These are phyloP conservation scores for Tetheella fluctuosa DNA, from an alignment of 2,888 invertebrate genomes.

Conservation along the genomic window DNA sequence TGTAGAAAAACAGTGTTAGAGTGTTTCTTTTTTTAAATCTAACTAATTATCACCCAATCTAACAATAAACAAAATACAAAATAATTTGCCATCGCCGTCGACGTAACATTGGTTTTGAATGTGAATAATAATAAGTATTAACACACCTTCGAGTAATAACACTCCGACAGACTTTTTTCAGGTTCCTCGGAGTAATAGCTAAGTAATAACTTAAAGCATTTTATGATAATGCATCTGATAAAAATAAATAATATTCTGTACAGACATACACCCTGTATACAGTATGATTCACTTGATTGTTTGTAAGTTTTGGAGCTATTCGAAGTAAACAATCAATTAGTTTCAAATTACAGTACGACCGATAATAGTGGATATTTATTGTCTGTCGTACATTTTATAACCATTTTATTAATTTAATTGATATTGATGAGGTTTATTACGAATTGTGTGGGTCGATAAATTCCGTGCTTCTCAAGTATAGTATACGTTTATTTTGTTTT, in stretches of 20 bases:
- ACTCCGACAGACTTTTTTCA: too few species aligned
- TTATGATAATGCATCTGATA: not conserved
- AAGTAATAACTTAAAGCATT: too few species aligned
- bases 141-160: too few species aligned
- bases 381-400: conserved; percentile 76
- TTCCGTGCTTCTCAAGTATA: conserved; percentile 50
- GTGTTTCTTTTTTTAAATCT: not conserved
- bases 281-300: conserved; percentile 77
- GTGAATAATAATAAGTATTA: too few species aligned
- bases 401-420: conserved; percentile 80
- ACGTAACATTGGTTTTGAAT: not conserved
- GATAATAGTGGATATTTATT: conserved; percentile 79
- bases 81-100: not conserved
- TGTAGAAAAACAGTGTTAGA: not conserved
- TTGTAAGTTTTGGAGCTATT: conserved; percentile 69
- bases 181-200: too few species aligned
- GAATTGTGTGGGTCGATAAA: conserved; percentile 64
- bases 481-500: conserved; percentile 48
- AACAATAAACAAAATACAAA: not conserved
- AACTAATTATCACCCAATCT: not conserved
- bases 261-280: conserved; percentile 49
- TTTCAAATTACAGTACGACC: conserved; percentile 72
- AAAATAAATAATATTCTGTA: not conserved
- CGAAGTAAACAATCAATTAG: conserved; percentile 80
- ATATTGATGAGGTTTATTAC: conserved; percentile 68